A percentile compares a stretch with the other conserved stretches of the same genome.
Evolutionary conservation across 2,113 vertebrate species (phyloP).

Genomic region (Cercopithecus mona): DNA sequence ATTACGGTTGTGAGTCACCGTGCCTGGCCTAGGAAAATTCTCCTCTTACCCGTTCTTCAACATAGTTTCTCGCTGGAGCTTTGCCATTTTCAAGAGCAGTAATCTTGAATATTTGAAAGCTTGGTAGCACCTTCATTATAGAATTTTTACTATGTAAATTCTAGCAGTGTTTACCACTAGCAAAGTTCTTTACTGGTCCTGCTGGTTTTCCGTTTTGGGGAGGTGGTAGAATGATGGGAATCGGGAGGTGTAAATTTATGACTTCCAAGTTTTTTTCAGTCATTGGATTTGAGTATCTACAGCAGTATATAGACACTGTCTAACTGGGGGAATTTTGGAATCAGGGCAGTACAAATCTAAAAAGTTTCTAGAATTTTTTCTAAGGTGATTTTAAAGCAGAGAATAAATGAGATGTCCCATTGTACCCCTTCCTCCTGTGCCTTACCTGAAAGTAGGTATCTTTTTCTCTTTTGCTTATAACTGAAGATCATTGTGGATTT

Average conservation of each 20-base stretch:
- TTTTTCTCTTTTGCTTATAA: background rate
- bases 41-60: background rate
- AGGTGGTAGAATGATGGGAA: background rate
- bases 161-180: conserved; percentile 1
- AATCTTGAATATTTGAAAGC: conserved; percentile 7
- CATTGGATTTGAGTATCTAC: background rate
- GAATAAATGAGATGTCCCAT: background rate
- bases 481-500: conserved; percentile 20
- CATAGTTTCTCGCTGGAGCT: conserved; percentile 19
- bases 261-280: background rate
- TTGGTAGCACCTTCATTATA: conserved; percentile 13
- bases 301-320: background rate
- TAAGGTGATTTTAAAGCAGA: conserved; percentile 38
- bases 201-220: background rate
- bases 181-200: conserved; percentile 28
- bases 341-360: background rate
- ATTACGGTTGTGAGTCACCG: no score
- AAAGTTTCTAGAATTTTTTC: conserved; percentile 41
- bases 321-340: conserved; percentile 36
- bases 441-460: conserved; percentile 5
- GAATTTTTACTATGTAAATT: conserved; percentile 34
- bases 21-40: no score
- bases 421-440: background rate
- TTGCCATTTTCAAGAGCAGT: conserved; percentile 15
- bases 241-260: background rate